A percentile compares a stretch with the other conserved stretches of the same genome.
Conservation (phyloP, 1,140 invertebrate genomes). For the Brachionus asplanchnoidis region DNA sequence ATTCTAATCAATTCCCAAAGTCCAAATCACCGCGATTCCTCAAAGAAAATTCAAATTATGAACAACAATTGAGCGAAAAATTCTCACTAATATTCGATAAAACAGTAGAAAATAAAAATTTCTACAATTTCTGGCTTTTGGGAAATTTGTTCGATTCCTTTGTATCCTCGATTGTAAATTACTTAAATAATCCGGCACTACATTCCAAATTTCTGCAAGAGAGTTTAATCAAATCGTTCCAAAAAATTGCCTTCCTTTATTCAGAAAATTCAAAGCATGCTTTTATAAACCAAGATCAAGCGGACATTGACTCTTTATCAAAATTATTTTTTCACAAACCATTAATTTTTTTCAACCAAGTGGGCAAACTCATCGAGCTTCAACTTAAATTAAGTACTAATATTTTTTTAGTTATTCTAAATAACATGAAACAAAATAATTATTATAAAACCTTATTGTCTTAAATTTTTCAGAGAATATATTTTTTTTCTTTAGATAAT, state of each 20-base stretch:
- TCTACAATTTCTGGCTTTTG: slow-evolving; percentile 7
- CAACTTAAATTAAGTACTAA: neutral
- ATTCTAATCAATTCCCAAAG: neutral
- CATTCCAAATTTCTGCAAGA: slow-evolving; percentile 10
- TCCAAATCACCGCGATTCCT: neutral
- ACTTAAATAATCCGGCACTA: neutral
- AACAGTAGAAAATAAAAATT: neutral
- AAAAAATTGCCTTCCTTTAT: neutral
- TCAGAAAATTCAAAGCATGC: slow-evolving; percentile 1
- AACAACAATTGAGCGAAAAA: neutral
- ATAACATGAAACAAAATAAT: neutral
- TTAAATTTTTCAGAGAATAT: neutral
- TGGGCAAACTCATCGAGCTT: neutral
- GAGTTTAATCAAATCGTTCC: neutral
- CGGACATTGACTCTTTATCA: neutral
- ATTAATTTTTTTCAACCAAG: neutral
- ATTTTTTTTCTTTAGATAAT: neutral
- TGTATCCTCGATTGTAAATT: neutral
- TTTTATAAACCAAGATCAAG: neutral
- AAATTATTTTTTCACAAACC: slow-evolving; percentile 16
- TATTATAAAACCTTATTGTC: too few relatives aligned
- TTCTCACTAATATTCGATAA: neutral
- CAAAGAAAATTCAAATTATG: slow-evolving; percentile 9
- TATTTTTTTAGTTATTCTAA: neutral
- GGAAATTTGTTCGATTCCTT: neutral